A percentile compares a stretch with the other conserved stretches of the same genome.
Conservation (phyloP, 2,888 invertebrate species). For the Pterobdella sp. region DNA sequence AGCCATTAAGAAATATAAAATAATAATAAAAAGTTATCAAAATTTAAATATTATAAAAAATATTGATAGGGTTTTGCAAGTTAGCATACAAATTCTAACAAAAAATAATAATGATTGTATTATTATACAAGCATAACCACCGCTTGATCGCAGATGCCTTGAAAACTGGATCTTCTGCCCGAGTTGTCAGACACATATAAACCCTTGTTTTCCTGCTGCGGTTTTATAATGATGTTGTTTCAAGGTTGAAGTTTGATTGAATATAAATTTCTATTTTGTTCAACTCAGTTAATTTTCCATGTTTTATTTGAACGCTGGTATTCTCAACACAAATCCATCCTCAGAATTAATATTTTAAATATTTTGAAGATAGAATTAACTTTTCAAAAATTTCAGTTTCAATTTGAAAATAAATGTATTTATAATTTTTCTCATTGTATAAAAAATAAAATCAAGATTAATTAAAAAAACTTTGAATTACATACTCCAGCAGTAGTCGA, state of each 20-base stretch:
- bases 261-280: neutral
- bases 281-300: neutral
- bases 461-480: neutral
- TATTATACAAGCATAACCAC: too few relatives aligned
- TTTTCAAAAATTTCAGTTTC: neutral
- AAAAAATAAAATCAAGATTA: too few relatives aligned
- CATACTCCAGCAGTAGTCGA: slow-evolving; percentile 13
- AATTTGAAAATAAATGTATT: neutral
- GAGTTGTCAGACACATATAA: slow-evolving; percentile 1
- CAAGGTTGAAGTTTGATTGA: too few relatives aligned
- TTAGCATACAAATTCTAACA: too few relatives aligned
- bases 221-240: neutral
- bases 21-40: too few relatives aligned
- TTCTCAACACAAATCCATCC: neutral
- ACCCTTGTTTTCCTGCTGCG: neutral
- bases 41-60: too few relatives aligned
- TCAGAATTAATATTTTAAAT: neutral
- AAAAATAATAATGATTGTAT: too few relatives aligned
- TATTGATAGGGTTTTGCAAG: too few relatives aligned
- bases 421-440: too few relatives aligned
- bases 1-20: too few relatives aligned
- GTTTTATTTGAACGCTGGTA: neutral
- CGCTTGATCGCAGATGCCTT: slow-evolving; percentile 34
- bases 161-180: slow-evolving; percentile 33
- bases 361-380: neutral